A percentile compares a stretch with the other conserved stretches of the same genome.
Conservation (phyloP, 2,797 vertebrate genomes). For the Sardinella longiceps region DNA sequence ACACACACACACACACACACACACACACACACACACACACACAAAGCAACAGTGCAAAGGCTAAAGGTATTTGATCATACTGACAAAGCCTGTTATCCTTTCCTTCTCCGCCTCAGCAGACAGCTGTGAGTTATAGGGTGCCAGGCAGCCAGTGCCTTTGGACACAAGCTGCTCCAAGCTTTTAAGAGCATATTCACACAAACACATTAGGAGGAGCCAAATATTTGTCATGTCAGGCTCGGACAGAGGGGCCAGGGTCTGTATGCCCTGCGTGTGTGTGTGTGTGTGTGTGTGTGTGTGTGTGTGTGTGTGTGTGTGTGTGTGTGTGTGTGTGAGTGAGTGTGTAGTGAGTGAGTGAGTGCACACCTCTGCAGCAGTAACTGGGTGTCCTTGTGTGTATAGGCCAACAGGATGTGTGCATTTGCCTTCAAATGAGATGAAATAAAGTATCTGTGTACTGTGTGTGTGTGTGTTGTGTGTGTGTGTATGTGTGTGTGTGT, state of each 20-base stretch:
- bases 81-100: constrained; percentile 20
- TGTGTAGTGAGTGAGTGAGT: no score
- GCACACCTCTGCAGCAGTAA: no score
- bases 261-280: background rate
- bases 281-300: constrained; percentile 21
- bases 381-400: background rate
- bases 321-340: background rate
- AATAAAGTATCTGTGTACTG: background rate
- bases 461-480: no score
- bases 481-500: background rate
- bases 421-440: no score
- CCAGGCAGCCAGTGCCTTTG: background rate
- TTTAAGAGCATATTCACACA: constrained; percentile 23
- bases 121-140: background rate
- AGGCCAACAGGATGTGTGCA: no score
- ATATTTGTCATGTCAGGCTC: constrained; percentile 13
- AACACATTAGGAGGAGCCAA: constrained; percentile 5
- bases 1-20: background rate
- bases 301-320: background rate
- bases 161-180: constrained; percentile 10
- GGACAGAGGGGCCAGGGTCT: background rate
- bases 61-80: constrained; percentile 24
- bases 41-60: constrained; percentile 11
- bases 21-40: background rate
- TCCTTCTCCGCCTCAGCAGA: background rate